Conservation (phyloP, 2,113 vertebrate species). For the Setophaga petechia region DNA sequence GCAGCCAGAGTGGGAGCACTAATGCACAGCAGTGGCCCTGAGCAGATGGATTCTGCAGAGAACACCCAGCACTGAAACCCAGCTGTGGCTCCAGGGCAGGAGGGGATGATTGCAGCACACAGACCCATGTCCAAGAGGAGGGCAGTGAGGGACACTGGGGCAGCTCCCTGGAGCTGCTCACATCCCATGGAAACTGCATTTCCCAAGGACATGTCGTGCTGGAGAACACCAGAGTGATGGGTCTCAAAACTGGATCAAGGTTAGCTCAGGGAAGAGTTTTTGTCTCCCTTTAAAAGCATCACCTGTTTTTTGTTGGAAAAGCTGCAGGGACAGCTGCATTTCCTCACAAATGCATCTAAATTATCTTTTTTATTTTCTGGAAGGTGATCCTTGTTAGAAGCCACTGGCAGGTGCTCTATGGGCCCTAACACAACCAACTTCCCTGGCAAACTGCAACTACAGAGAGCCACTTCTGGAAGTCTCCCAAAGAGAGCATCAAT, state of each 20-base stretch:
- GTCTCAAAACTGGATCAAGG: fast-evolving
- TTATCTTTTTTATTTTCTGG: not conserved
- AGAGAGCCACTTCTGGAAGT: not conserved
- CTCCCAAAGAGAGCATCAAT: not conserved
- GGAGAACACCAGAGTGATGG: not conserved
- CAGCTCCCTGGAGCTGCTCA: not conserved
- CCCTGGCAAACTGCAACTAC: not conserved
- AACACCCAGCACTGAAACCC: not conserved
- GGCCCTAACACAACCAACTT: fast-evolving
- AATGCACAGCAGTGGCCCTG: not conserved
- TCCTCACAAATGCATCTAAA: not conserved
- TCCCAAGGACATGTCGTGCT: fast-evolving
- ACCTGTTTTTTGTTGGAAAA: not conserved
- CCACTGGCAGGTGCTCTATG: not conserved
- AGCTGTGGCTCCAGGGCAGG: not conserved
- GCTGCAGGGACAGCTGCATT: not conserved
- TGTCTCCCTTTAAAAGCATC: not conserved
- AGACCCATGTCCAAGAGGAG: fast-evolving
- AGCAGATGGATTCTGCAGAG: not conserved
- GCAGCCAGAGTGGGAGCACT: not conserved
- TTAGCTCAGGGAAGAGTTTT: not conserved
- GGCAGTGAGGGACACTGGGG: not conserved
- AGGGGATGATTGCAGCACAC: not conserved
- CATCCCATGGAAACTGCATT: not conserved
- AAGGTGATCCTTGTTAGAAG: not conserved